These are phyloP conservation scores for Caenorhabditis angaria DNA, from an alignment of 2,888 invertebrate species.

Conservation along the genomic window DNA sequence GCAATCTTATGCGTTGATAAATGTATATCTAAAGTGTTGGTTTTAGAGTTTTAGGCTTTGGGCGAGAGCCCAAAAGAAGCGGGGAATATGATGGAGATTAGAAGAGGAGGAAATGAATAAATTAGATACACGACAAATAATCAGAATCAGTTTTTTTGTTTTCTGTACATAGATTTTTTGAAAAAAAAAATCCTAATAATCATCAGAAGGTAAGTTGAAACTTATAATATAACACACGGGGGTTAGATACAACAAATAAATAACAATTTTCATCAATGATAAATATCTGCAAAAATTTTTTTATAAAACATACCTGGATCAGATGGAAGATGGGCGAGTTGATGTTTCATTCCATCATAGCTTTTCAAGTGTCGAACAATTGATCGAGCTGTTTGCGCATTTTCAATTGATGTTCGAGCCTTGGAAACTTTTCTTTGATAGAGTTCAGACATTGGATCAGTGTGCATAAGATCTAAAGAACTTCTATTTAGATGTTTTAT, in stretches of 20 bases:
- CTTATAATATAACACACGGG: constrained; percentile 6
- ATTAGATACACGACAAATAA: too few species aligned
- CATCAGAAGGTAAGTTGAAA: too few species aligned
- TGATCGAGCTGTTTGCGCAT: constrained; percentile 78
- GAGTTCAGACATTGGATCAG: constrained; percentile 86
- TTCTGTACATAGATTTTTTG: too few species aligned
- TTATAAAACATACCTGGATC: constrained; percentile 38
- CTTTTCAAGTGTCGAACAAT: constrained; percentile 66
- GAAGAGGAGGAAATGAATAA: constrained; percentile 5
- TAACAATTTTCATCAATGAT: background rate
- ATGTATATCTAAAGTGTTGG: background rate
- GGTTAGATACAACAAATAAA: background rate
- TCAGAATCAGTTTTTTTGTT: background rate
- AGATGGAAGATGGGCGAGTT: constrained; percentile 50
- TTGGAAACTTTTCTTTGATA: constrained; percentile 83
- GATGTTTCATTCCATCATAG: constrained; percentile 66
- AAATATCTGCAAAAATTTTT: background rate
- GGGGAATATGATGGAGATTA: constrained; percentile 1
- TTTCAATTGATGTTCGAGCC: constrained; percentile 48
- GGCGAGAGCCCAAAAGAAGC: background rate
- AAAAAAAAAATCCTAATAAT: too few species aligned
- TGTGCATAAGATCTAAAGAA: constrained; percentile 85
- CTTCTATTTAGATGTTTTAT: too few species aligned
- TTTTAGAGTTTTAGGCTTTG: constrained; percentile 9
- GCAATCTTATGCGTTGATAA: constrained; percentile 10